phyloP scores from a whole-genome alignment of 2,797 vertebrate species.

The Hydrocynus forskahlii region DNA sequence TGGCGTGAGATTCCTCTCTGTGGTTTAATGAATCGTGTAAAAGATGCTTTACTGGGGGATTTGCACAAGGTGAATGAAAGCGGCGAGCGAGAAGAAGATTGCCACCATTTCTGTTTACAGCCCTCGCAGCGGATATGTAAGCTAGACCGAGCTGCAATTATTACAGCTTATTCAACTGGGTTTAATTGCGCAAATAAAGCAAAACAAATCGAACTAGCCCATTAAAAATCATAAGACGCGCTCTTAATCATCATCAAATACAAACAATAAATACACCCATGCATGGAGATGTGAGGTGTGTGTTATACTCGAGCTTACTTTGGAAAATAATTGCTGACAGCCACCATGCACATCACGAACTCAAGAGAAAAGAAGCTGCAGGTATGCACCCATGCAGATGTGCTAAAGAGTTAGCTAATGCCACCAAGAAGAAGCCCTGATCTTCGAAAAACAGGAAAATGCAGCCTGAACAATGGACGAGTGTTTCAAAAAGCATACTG shows the following conservation, averaged over 20 bases:
- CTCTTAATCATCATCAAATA: slow-evolving; percentile 23
- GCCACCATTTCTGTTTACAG: slow-evolving; percentile 31
- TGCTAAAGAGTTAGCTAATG: not conserved
- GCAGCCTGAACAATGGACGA: too few relatives aligned
- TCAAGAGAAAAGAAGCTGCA: not conserved
- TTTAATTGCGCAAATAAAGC: slow-evolving; percentile 70
- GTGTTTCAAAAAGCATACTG: too few relatives aligned
- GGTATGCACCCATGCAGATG: not conserved
- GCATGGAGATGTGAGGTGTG: slow-evolving; percentile 11
- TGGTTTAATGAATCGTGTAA: slow-evolving; percentile 72
- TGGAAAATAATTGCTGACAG: slow-evolving; percentile 3
- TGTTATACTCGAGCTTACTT: not conserved
- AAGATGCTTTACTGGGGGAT: slow-evolving; percentile 70
- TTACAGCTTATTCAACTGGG: slow-evolving; percentile 63
- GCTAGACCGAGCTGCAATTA: slow-evolving; percentile 64
- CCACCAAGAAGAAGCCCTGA: too few relatives aligned
- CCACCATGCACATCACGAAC: slow-evolving; percentile 4
- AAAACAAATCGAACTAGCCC: slow-evolving; percentile 63
- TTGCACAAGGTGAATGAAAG: slow-evolving; percentile 72
- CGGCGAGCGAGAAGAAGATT: slow-evolving; percentile 57
- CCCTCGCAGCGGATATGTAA: slow-evolving; percentile 68
- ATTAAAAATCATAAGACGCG: slow-evolving; percentile 37
- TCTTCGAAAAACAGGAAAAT: too few relatives aligned
- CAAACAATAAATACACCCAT: slow-evolving; percentile 30
- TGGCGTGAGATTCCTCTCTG: slow-evolving; percentile 65